Evolutionary conservation across 1,140 invertebrate genomes (phyloP), one percentile per base, ranked within the genome.

Genomic region (Leptinotarsa lineolata): DNA sequence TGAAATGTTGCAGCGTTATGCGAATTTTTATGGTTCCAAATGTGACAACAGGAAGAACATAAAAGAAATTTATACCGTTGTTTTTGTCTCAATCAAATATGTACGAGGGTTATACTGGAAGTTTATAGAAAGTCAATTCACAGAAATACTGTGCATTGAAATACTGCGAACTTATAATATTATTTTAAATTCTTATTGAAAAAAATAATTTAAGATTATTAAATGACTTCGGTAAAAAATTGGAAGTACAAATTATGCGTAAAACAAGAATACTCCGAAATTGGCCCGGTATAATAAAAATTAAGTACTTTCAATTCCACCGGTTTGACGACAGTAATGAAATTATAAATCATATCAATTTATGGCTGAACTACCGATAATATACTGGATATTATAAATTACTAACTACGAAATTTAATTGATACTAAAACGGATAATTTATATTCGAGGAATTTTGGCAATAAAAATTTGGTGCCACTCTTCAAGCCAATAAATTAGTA

Each of bases 391-490:
- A 54, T 54, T 54, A 54, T 54, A 16, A 16, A 0, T 12, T 54
- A 54, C 48, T 15, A 54, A 54, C 48, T 54, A 54, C 15, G 6
- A 54, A 54, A n/a, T 54, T 54, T 54, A 54, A 54, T 54, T 54
- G 48, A 54, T 18, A 16, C n/a, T 54, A 54, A 54, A 54, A 54
- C 48, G 48, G 30, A 16, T 54, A 54, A 54, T 54, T 54, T 54
- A 54, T 54, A 54, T 16, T 8, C 48, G 6, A 54, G 48, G n/a
- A 54, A 54, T 54, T 54, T 54, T n/a, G 48, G 48, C 6, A 18
- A 54, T 54, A 54, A 54, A 54, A 54, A 54, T 54, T 54, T 54
- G 16, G 48, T 54, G 48, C 48, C 48, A 54, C n/a, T 54, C 48
- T 54, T 16, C 48, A 13, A 54, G 48, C 15, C 48, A 3, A 54